Conservation (phyloP, 2,113 vertebrate species). For the Diadophis punctatus region DNA sequence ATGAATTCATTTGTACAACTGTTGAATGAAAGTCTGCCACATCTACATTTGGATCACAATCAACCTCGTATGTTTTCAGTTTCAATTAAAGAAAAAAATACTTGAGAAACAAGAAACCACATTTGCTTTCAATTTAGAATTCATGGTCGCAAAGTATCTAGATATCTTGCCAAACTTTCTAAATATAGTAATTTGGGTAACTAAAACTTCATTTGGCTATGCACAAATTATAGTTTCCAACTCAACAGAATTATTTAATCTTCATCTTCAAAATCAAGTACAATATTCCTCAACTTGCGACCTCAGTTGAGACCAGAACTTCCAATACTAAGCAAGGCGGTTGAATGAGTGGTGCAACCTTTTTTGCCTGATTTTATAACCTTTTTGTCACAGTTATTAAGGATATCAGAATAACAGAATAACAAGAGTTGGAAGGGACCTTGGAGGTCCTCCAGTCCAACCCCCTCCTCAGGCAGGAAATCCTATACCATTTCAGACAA, state of each 20-base stretch:
- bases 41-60: slow-evolving; percentile 7
- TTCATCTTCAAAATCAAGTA: slow-evolving; percentile 10
- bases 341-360: neutral
- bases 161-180: slow-evolving; percentile 10
- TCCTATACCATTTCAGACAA: neutral
- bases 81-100: slow-evolving; percentile 19
- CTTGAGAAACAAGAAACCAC: slow-evolving; percentile 11
- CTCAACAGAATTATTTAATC: slow-evolving; percentile 18
- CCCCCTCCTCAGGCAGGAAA: neutral
- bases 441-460: neutral
- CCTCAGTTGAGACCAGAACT: neutral
- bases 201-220: neutral
- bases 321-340: neutral
- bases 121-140: slow-evolving; percentile 15
- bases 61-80: slow-evolving; percentile 24
- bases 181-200: slow-evolving; percentile 15
- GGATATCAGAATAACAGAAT: neutral
- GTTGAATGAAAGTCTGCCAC: slow-evolving; percentile 9
- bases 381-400: neutral
- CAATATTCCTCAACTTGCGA: neutral
- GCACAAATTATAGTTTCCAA: neutral
- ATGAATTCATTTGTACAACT: neutral
- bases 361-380: neutral
- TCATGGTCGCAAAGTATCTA: neutral
- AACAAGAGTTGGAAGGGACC: neutral